These are phyloP conservation scores for Philereme vetulata DNA, from an alignment of 2,888 invertebrate genomes.

Conservation along the genomic window DNA sequence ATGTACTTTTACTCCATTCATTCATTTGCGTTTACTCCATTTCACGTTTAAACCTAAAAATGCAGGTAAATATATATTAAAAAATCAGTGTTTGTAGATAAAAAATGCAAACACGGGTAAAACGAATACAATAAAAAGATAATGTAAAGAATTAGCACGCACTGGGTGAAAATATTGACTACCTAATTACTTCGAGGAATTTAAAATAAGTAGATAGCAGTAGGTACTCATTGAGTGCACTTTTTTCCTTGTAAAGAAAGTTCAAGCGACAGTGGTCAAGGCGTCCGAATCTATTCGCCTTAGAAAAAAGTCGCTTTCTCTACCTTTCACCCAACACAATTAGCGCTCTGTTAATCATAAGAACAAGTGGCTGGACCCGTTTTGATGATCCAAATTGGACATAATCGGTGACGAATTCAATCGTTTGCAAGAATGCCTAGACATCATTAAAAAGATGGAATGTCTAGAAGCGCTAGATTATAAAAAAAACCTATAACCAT, in stretches of 20 bases:
- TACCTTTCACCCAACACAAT: constrained; percentile 75
- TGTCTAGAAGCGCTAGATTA: background rate
- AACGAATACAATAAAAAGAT: too few relatives aligned
- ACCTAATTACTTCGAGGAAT: too few relatives aligned
- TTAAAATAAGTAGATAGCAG: too few relatives aligned
- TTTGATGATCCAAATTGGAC: constrained; percentile 53
- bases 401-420: constrained; percentile 47
- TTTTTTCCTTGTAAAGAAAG: constrained; percentile 32
- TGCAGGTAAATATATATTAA: too few relatives aligned
- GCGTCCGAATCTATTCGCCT: constrained; percentile 51
- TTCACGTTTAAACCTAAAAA: too few relatives aligned
- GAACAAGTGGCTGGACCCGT: constrained; percentile 59
- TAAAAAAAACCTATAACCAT: background rate
- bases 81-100: too few relatives aligned
- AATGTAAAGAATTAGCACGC: too few relatives aligned
- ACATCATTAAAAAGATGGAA: constrained; percentile 21
- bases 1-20: too few relatives aligned
- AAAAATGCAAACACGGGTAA: too few relatives aligned
- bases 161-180: too few relatives aligned
- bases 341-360: constrained; percentile 78
- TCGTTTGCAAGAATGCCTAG: constrained; percentile 21
- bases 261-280: constrained; percentile 20
- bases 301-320: constrained; percentile 65
- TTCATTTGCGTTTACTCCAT: too few relatives aligned
- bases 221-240: constrained; percentile 18